phyloP scores from a whole-genome alignment of 1,140 invertebrate species.

The Formica exsecta region DNA sequence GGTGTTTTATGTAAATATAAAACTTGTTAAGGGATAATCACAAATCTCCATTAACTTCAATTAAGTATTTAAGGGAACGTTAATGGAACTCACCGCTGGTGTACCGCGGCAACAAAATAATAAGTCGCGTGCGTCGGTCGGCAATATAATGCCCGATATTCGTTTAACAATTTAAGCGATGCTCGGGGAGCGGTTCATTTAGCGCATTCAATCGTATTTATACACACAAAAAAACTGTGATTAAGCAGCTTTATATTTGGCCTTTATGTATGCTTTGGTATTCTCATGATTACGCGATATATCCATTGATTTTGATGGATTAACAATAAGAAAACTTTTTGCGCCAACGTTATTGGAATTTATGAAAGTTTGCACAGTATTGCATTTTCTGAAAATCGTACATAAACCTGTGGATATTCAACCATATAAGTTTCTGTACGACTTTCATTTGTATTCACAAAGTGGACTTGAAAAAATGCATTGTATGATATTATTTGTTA shows the following conservation, averaged over 20 bases:
- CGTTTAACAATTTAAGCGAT: slow-evolving; percentile 61
- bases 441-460: not conserved
- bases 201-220: slow-evolving; percentile 37
- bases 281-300: slow-evolving; percentile 26
- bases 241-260: slow-evolving; percentile 38
- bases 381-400: slow-evolving; percentile 38
- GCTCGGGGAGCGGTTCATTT: slow-evolving; percentile 21
- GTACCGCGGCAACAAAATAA: slow-evolving; percentile 60
- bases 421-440: no score
- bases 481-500: not conserved
- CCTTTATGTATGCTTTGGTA: not conserved
- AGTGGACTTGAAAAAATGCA: not conserved
- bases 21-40: slow-evolving; percentile 61
- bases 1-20: slow-evolving; percentile 37
- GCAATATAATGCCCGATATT: slow-evolving; percentile 47
- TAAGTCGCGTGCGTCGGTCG: slow-evolving; percentile 49
- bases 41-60: slow-evolving; percentile 59
- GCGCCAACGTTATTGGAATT: slow-evolving; percentile 7
- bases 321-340: not conserved
- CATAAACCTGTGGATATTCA: not conserved
- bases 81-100: slow-evolving; percentile 36
- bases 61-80: slow-evolving; percentile 43
- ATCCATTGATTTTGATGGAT: slow-evolving; percentile 50
- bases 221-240: slow-evolving; percentile 40
- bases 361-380: slow-evolving; percentile 11